Evolutionary conservation across 2,113 vertebrate genomes (phyloP), one percentile per base, ranked within the genome.

Genomic region (Apteryx owenii): DNA sequence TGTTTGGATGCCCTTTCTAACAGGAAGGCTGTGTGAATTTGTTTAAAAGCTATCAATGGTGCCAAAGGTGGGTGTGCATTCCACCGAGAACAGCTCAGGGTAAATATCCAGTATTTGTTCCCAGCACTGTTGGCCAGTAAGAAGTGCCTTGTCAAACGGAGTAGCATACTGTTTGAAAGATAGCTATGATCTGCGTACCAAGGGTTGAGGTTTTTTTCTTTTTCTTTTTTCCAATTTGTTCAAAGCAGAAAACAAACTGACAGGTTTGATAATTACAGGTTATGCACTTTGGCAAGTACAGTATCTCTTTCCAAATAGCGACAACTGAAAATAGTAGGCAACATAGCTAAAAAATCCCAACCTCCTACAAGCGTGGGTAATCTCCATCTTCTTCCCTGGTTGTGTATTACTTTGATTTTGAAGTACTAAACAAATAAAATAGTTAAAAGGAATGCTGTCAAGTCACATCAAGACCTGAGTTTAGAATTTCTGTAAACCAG

Each of bases 251-350:
- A 69, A 79, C 60, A 93, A 91, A 95, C 38, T 48, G 79, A 81
- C 85, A 93, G 61, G 38, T 76, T 89, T 81, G 65, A 73, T 94
- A 95, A 88, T 90, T 88, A 71, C 7, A 79, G 76, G 46, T 28
- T 68, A n/a, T 72, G 42, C 51, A 51, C 38, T 93, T 68, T 88
- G 80, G 69, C 50, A 90, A 94, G 65, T 44, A 68, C 51, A 61
- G 17, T 84, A 78, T 90, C 69, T 84, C 64, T 48, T 91, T 88
- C 60, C 73, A 83, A 83, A 40, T 16, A 72, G 51, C 72, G 76
- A 69, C 76, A 96, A 72, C 64, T 86, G 88, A 96, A 94, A 83
- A 90, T 19, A 88, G 85, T 22, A 95, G 81, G 72, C 61, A 88
- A 20, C 31, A 68, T 10, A 33, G 51, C 40, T 66, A 33, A 54